Evolutionary conservation across 2,797 vertebrate genomes (phyloP).

Genomic region (Paratrypauchen microcephalus): DNA sequence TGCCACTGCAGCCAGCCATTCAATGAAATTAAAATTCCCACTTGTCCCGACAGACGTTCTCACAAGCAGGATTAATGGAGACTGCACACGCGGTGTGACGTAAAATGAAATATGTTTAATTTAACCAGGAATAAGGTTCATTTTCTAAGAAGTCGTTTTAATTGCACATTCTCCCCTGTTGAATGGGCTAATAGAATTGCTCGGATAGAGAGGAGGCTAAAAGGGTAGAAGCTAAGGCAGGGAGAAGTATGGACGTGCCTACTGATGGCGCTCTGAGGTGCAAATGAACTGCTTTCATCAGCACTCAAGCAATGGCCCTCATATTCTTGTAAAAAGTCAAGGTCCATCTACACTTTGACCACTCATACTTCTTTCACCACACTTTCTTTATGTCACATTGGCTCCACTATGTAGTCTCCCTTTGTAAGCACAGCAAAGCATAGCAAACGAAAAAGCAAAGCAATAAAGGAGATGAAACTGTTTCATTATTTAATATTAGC

Average conservation of each 20-base stretch:
- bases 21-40: slow-evolving; percentile 27
- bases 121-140: slow-evolving; percentile 44
- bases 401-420: slow-evolving; percentile 20
- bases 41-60: slow-evolving; percentile 37
- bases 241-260: slow-evolving; percentile 37
- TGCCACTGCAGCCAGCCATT: slow-evolving; percentile 15
- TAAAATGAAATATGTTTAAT: slow-evolving; percentile 53
- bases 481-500: not conserved
- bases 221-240: slow-evolving; percentile 48
- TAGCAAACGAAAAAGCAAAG: no score
- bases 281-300: slow-evolving; percentile 61
- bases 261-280: slow-evolving; percentile 59
- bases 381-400: slow-evolving; percentile 16
- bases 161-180: slow-evolving; percentile 45
- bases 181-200: slow-evolving; percentile 50
- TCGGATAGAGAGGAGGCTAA: slow-evolving; percentile 16
- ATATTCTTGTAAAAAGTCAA: slow-evolving; percentile 47
- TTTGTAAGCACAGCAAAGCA: slow-evolving; percentile 12
- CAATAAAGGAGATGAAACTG: not conserved
- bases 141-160: slow-evolving; percentile 45
- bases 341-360: slow-evolving; percentile 41
- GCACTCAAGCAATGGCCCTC: slow-evolving; percentile 33
- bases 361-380: slow-evolving; percentile 6
- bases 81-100: slow-evolving; percentile 25
- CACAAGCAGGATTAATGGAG: slow-evolving; percentile 36